phyloP scores from a whole-genome alignment of 2,797 vertebrate species.

The Threskiornis aethiopicus region DNA sequence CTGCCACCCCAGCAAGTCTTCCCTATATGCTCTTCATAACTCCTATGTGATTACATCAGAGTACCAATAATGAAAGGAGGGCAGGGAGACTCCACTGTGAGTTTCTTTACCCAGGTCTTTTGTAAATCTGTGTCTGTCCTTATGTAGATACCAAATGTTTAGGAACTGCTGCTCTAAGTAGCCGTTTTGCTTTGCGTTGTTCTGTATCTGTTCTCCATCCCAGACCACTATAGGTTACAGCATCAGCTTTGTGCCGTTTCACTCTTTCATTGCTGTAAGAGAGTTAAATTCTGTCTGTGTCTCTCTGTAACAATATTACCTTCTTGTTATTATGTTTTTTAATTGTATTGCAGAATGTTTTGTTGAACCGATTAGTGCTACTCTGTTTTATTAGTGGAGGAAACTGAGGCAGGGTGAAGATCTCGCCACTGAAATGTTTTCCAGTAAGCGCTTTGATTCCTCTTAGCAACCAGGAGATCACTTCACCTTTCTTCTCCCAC shows the following conservation, averaged over 20 bases:
- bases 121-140: conserved; percentile 6
- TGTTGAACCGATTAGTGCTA: not conserved
- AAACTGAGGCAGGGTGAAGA: conserved; percentile 13
- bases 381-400: not conserved
- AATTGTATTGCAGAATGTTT: not conserved
- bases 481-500: not conserved
- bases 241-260: not conserved
- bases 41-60: conserved; percentile 38
- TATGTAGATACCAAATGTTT: conserved; percentile 7
- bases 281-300: not conserved
- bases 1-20: conserved; percentile 60
- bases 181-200: conserved; percentile 22
- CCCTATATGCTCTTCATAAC: conserved; percentile 50
- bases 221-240: not conserved
- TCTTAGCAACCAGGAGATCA: not conserved
- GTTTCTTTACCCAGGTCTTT: conserved; percentile 55
- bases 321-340: not conserved
- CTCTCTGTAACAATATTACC: not conserved
- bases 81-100: conserved; percentile 61
- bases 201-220: conserved; percentile 19
- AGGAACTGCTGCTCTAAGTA: not conserved
- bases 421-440: not conserved
- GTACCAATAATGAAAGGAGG: conserved; percentile 53
- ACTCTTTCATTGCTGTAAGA: not conserved
- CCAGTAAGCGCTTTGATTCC: not conserved